Evolutionary conservation across 2,113 vertebrate genomes (phyloP).

Genomic region (Helogale parvula): DNA sequence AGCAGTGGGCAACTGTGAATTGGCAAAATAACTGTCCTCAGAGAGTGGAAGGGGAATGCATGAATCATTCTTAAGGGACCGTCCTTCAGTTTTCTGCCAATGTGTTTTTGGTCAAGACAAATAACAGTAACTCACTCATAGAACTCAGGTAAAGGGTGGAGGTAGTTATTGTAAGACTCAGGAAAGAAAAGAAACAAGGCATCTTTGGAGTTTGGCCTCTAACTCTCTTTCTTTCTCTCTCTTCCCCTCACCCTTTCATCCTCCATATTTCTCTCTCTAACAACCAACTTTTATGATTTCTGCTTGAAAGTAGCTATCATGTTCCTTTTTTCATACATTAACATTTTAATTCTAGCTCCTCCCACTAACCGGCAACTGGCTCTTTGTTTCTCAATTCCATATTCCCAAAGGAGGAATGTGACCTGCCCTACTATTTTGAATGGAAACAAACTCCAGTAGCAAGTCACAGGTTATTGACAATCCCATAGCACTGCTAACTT

Average conservation of each 20-base stretch:
- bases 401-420: not conserved
- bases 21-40: not conserved
- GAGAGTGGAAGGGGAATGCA: not conserved
- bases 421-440: not conserved
- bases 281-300: not conserved
- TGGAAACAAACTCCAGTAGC: not conserved
- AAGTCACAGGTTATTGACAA: not conserved
- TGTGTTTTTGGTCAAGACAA: slow-evolving; percentile 16
- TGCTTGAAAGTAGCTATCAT: not conserved
- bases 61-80: not conserved
- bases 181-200: not conserved
- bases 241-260: not conserved
- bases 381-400: slow-evolving; percentile 4
- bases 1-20: not conserved
- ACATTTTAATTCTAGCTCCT: slow-evolving; percentile 34
- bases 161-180: not conserved
- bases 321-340: not conserved
- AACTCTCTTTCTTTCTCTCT: no score
- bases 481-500: not conserved
- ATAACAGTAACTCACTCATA: not conserved
- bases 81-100: not conserved
- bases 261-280: not conserved
- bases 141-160: not conserved
- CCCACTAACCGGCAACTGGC: not conserved
- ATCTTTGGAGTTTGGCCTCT: not conserved